phyloP scores from a whole-genome alignment of 2,113 vertebrate species.

The Camelus bactrianus region DNA sequence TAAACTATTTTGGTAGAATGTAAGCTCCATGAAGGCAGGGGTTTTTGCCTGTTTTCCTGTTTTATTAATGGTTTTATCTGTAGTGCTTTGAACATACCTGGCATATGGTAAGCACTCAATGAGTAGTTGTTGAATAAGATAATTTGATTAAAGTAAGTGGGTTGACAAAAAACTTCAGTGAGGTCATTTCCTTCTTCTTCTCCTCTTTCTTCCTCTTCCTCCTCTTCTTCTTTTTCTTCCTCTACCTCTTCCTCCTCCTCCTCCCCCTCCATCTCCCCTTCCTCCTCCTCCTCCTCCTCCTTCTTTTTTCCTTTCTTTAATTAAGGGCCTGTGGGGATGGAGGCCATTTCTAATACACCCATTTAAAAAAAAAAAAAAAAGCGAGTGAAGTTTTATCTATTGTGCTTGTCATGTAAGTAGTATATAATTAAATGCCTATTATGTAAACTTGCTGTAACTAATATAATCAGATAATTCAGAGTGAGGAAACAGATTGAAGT shows the following conservation, averaged over 20 bases:
- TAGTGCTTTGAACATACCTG: neutral
- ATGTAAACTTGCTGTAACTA: neutral
- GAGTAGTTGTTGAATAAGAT: neutral
- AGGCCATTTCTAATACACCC: neutral
- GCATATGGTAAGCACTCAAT: neutral
- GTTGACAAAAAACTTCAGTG: neutral
- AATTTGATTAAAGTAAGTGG: neutral
- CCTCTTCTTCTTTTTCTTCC: too few relatives aligned
- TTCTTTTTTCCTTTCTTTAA: neutral
- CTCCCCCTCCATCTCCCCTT: too few relatives aligned
- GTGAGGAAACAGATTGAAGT: neutral
- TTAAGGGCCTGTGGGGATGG: neutral
- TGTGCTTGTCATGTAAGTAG: neutral
- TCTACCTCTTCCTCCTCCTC: too few relatives aligned
- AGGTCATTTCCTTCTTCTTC: neutral
- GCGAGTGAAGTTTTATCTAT: neutral
- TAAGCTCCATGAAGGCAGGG: rapidly evolving
- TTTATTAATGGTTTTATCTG: neutral
- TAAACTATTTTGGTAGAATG: neutral
- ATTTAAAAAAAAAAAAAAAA: neutral
- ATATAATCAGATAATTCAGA: neutral
- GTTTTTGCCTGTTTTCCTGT: neutral
- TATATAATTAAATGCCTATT: neutral
- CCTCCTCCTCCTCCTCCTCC: neutral
- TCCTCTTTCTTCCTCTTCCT: too few relatives aligned